A percentile compares a stretch with the other conserved stretches of the same genome.
Evolutionary conservation across 2,888 invertebrate species (phyloP).

Genomic region (Harpalus rufipes): DNA sequence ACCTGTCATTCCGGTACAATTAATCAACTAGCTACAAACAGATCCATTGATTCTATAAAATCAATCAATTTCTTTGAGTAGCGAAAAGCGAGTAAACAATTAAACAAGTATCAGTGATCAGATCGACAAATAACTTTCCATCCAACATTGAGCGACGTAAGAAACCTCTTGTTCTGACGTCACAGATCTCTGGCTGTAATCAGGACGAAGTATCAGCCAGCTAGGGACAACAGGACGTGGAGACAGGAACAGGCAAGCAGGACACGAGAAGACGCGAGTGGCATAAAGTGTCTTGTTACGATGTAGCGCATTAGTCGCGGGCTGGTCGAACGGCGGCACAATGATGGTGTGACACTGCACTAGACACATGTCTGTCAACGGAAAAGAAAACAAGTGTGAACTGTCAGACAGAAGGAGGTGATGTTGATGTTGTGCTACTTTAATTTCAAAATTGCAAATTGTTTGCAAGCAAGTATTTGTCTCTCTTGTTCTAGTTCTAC

Average conservation of each 20-base stretch:
- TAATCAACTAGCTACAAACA: conserved; percentile 37
- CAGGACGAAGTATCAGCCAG: conserved; percentile 36
- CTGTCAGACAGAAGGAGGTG: background rate
- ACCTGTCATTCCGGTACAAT: conserved; percentile 25
- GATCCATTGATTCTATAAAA: conserved; percentile 33
- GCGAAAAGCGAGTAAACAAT: conserved; percentile 22
- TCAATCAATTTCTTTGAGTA: conserved; percentile 19
- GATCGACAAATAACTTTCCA: conserved; percentile 31
- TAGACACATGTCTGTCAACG: conserved; percentile 34
- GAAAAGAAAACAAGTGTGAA: conserved; percentile 12
- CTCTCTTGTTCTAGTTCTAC: too few species aligned
- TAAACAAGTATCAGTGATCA: conserved; percentile 24
- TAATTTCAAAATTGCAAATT: too few species aligned
- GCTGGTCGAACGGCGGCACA: conserved; percentile 20
- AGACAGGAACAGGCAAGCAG: conserved; percentile 28
- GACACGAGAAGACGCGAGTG: conserved; percentile 18
- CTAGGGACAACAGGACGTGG: background rate
- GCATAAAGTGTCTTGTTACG: conserved; percentile 53
- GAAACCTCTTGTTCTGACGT: conserved; percentile 40
- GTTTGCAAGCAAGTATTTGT: too few species aligned
- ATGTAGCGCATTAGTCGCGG: conserved; percentile 43
- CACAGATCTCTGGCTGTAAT: conserved; percentile 38
- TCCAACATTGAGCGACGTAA: conserved; percentile 36
- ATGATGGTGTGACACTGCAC: conserved; percentile 12
- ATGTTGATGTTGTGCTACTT: too few species aligned